Evolutionary conservation across 2,113 vertebrate genomes (phyloP).

Genomic region (Variabilichromis moorii): DNA sequence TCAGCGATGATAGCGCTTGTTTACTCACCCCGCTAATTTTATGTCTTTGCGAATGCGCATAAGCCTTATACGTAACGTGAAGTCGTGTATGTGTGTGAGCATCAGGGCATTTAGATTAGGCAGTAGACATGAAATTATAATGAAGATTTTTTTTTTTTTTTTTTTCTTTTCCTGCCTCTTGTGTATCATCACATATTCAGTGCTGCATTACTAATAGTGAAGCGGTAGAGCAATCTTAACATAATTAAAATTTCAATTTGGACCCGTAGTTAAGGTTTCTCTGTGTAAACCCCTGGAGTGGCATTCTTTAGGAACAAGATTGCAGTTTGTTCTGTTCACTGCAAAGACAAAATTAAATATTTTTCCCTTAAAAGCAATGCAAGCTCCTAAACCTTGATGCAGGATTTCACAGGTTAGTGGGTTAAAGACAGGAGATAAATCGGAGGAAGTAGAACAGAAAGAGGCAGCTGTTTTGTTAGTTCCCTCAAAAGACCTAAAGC

Average conservation of each 20-base stretch:
- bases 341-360: neutral
- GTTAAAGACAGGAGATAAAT: slow-evolving; percentile 27
- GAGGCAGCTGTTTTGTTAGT: neutral
- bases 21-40: slow-evolving; percentile 38
- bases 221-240: slow-evolving; percentile 46
- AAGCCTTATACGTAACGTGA: neutral
- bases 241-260: slow-evolving; percentile 60
- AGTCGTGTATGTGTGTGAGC: neutral
- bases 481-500: neutral
- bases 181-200: slow-evolving; percentile 58
- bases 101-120: slow-evolving; percentile 26
- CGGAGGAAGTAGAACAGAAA: neutral
- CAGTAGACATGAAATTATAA: slow-evolving; percentile 53
- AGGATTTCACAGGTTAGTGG: slow-evolving; percentile 14
- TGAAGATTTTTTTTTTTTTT: slow-evolving; percentile 3
- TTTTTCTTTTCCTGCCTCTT: neutral
- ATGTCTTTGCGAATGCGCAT: neutral
- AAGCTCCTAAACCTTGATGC: neutral
- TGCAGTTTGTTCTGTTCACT: neutral
- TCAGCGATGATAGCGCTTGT: slow-evolving; percentile 3
- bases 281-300: slow-evolving; percentile 2
- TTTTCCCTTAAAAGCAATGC: neutral
- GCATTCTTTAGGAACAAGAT: neutral
- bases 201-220: slow-evolving; percentile 53
- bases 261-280: slow-evolving; percentile 24